Percentiles rank a stretch among this genome's conserved stretches.
These are phyloP conservation scores for Cichladusa arquata DNA, from an alignment of 2,113 vertebrate genomes.

Conservation along the genomic window DNA sequence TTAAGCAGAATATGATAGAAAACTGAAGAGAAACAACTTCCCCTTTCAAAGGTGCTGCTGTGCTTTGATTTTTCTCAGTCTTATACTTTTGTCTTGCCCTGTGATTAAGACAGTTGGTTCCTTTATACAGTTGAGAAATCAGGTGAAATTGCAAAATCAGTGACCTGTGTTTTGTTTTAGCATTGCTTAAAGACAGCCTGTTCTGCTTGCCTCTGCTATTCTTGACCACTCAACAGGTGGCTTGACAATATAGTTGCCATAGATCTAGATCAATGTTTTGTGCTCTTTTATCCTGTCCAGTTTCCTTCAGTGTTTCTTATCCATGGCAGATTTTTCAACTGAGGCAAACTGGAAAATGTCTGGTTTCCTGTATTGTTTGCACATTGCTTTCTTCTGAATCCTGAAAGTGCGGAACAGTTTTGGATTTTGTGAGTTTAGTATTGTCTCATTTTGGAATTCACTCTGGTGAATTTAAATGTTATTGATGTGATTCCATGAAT, in stretches of 20 bases:
- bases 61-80: background rate
- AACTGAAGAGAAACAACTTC: background rate
- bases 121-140: constrained; percentile 34
- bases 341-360: background rate
- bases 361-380: background rate
- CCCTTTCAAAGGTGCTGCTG: background rate
- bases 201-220: background rate
- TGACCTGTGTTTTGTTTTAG: background rate
- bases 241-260: background rate
- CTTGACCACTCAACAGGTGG: background rate
- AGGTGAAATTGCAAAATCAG: constrained; percentile 30
- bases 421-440: background rate
- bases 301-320: background rate
- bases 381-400: background rate
- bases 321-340: background rate
- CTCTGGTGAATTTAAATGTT: background rate
- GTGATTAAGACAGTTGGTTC: background rate
- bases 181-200: constrained; percentile 9
- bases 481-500: background rate
- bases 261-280: background rate
- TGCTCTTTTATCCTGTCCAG: background rate
- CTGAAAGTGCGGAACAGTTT: background rate
- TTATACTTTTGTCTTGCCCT: background rate
- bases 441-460: background rate
- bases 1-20: background rate